A percentile compares a stretch with the other conserved stretches of the same genome.
These are phyloP conservation scores for Mesitornis unicolor DNA, from an alignment of 2,113 vertebrate genomes.

Conservation along the genomic window DNA sequence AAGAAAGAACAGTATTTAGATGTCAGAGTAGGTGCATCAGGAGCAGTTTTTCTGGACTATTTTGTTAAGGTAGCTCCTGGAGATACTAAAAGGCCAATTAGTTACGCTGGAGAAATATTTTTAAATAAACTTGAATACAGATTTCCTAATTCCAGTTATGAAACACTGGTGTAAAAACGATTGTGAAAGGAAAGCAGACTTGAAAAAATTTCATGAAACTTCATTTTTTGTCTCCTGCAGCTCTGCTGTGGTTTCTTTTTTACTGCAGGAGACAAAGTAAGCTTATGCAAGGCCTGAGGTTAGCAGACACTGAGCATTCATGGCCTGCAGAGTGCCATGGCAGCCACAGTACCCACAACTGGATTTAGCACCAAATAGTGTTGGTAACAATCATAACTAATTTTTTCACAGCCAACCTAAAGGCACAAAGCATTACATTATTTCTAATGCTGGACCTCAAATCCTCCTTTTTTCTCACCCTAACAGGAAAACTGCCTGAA, in stretches of 20 bases:
- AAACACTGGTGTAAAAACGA: background rate
- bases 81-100: background rate
- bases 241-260: background rate
- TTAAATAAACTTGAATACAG: background rate
- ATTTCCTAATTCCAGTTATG: background rate
- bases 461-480: background rate
- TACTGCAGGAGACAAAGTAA: background rate
- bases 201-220: background rate
- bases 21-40: background rate
- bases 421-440: background rate
- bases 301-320: background rate
- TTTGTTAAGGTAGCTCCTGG: background rate
- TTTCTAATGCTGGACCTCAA: background rate
- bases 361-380: background rate
- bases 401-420: background rate
- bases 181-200: background rate
- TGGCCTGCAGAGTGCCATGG: background rate
- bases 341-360: background rate
- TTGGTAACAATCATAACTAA: background rate
- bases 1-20: background rate
- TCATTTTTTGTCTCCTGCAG: background rate
- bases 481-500: conserved; percentile 94
- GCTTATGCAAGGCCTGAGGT: background rate
- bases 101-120: background rate
- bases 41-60: background rate